These are phyloP conservation scores for Phalera bucephala DNA, from an alignment of 2,888 invertebrate species.

Conservation along the genomic window DNA sequence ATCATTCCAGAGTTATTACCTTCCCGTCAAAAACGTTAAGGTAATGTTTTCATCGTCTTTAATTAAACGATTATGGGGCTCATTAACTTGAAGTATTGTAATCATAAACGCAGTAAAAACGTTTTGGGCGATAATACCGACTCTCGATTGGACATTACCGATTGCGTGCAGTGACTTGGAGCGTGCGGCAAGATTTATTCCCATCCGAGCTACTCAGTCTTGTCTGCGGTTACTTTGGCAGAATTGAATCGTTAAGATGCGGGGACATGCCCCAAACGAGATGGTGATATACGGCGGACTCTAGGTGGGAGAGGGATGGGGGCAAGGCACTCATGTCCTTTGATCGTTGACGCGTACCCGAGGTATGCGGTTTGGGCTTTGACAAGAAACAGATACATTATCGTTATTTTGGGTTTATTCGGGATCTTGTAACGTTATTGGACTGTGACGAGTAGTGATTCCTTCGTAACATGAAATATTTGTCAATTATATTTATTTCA, in stretches of 20 bases:
- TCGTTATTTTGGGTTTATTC: conserved; percentile 2
- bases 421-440: neutral
- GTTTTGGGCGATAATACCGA: conserved; percentile 23
- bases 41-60: conserved; percentile 33
- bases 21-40: conserved; percentile 27
- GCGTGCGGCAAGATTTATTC: conserved; percentile 45
- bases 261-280: conserved; percentile 35
- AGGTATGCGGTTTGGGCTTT: conserved; percentile 39
- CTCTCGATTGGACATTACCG: conserved; percentile 34
- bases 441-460: neutral
- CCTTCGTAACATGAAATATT: neutral
- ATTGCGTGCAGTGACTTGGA: conserved; percentile 34
- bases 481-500: no score
- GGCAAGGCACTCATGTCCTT: conserved; percentile 28
- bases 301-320: conserved; percentile 30
- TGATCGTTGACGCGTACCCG: conserved; percentile 47
- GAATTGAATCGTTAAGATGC: conserved; percentile 56
- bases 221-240: conserved; percentile 46
- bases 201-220: conserved; percentile 36
- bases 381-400: conserved; percentile 33
- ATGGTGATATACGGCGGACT: conserved; percentile 28
- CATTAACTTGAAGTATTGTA: conserved; percentile 34
- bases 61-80: conserved; percentile 37
- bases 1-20: conserved; percentile 33
- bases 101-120: conserved; percentile 34